Percentiles rank a stretch among this genome's conserved stretches.
These are phyloP conservation scores for Drosophila nigricruria DNA, from an alignment of 2,888 invertebrate genomes.

Conservation along the genomic window DNA sequence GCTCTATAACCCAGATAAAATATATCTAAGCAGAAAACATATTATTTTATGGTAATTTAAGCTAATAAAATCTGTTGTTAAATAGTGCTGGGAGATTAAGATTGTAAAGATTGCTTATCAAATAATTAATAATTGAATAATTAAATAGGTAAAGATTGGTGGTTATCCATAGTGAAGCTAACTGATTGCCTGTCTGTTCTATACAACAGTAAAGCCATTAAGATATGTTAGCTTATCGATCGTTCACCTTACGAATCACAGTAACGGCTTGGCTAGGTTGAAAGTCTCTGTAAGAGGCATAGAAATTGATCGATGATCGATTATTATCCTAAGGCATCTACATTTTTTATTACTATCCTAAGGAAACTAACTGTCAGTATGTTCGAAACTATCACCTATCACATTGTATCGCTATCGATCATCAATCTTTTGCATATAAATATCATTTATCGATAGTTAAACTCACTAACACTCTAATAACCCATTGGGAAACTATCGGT, in stretches of 20 bases:
- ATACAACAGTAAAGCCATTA: neutral
- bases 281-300: neutral
- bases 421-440: neutral
- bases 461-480: neutral
- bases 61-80: neutral
- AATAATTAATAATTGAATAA: neutral
- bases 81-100: neutral
- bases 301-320: neutral
- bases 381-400: neutral
- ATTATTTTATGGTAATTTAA: neutral
- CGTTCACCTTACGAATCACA: neutral
- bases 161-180: neutral
- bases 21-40: slow-evolving; percentile 9
- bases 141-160: neutral
- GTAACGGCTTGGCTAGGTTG: neutral
- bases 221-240: slow-evolving; percentile 1
- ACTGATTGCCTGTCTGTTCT: neutral
- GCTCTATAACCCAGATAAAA: neutral
- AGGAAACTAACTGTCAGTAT: no score
- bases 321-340: neutral
- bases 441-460: neutral
- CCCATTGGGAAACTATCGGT: neutral
- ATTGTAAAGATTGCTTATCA: slow-evolving; percentile 2
- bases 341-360: no score
- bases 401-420: neutral